These are phyloP conservation scores for Caenorhabditis panamensis DNA, from an alignment of 2,888 invertebrate genomes.

Conservation along the genomic window DNA sequence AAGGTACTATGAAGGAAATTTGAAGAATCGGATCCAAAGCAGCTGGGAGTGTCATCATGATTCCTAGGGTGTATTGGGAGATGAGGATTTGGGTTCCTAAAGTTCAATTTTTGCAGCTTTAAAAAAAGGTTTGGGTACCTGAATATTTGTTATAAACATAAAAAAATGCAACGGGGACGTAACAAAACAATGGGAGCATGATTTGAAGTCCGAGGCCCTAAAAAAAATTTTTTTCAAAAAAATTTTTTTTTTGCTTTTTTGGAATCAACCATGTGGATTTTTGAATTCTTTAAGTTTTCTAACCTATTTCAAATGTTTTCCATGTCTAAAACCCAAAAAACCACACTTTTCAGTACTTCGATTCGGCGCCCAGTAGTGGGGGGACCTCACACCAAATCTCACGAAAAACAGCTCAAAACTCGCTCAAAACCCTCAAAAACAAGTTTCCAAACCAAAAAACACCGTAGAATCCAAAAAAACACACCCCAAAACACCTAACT, in stretches of 20 bases:
- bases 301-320: too few relatives aligned
- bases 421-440: too few relatives aligned
- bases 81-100: slow-evolving; percentile 30
- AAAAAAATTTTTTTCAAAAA: slow-evolving; percentile 8
- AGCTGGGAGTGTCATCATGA: slow-evolving; percentile 41
- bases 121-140: slow-evolving; percentile 4
- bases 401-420: too few relatives aligned
- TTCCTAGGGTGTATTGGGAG: slow-evolving; percentile 41
- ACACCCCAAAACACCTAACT: neutral
- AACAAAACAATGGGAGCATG: slow-evolving; percentile 29
- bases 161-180: slow-evolving; percentile 38
- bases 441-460: neutral
- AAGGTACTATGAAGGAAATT: slow-evolving; percentile 53
- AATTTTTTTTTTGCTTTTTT: neutral
- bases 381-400: too few relatives aligned
- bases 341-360: too few relatives aligned
- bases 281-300: too few relatives aligned
- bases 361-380: too few relatives aligned
- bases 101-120: neutral
- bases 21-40: slow-evolving; percentile 36
- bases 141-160: slow-evolving; percentile 46
- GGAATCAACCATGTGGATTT: too few relatives aligned
- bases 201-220: slow-evolving; percentile 44
- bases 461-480: neutral
- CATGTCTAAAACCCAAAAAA: too few relatives aligned